Evolutionary conservation across 2,113 vertebrate genomes (phyloP), one percentile per base, ranked within the genome.

Genomic region (Phylloscopus trochiloides): DNA sequence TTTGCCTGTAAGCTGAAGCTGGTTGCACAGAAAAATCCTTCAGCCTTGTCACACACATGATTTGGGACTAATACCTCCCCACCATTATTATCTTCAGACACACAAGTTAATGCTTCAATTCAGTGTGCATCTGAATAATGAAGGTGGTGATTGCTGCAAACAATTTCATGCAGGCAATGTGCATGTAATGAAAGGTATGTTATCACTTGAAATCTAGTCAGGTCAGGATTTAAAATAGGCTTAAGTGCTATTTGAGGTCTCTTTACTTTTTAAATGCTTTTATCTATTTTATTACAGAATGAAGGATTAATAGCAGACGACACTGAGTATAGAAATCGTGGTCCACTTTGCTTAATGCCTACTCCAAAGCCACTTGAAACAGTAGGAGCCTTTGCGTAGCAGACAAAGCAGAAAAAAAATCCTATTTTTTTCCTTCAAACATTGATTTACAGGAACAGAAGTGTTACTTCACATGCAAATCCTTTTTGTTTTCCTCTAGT

Each of bases 221-320:
- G 48, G 57, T 83, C 80, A 77, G 42, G 62, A 92, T 96, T 93
- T 91, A 94, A 96, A 94, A 92, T 54, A 90, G 73, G 29, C 40
- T 58, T 65, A 88, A 88, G 66, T 73, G 72, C 58, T 85, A 21
- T 72, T 40, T 63, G 54, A 91, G 70, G 28, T 85, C 36, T 85
- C 65, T 91, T 38, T 82, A 59, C 58, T 92, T 94, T 92, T 79
- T 28, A 94, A 93, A 92, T 48, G 65, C 50, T 92, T 91, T 87
- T 88, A 82, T 90, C 80, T 91, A 28, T 50, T 55, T 90, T 45
- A 59, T 42, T 85, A n/a, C 28, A 71, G 36, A n/a, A 62, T 58
- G 67, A 90, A 93, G 34, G 50, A 42, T 55, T 92, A 90, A 81
- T 67, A 84, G 50, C 32, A 94, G 76, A 89, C 61, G 43, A 78